A percentile compares a stretch with the other conserved stretches of the same genome.
These are phyloP conservation scores for Cephalophus harveyi DNA, from an alignment of 2,113 vertebrate genomes.

Conservation along the genomic window DNA sequence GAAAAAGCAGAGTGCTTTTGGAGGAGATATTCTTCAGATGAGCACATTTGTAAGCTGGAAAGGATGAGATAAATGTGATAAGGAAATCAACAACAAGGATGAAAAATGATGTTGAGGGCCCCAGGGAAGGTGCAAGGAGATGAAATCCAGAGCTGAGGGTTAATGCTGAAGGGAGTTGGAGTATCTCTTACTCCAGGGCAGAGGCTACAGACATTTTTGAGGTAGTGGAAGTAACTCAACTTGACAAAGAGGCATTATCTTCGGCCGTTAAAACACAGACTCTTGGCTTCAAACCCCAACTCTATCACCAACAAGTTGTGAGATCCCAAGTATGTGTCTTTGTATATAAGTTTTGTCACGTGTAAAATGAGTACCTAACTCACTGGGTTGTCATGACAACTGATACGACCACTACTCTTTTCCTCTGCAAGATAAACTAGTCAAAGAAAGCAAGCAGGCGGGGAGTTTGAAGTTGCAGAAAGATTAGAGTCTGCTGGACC, in stretches of 20 bases:
- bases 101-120: not conserved
- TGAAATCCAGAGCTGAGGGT: not conserved
- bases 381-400: not conserved
- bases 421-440: not conserved
- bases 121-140: not conserved
- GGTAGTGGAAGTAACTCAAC: not conserved
- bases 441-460: not conserved
- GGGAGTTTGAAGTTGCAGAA: not conserved
- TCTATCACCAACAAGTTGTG: not conserved
- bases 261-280: not conserved
- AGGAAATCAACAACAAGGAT: not conserved
- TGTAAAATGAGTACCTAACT: not conserved
- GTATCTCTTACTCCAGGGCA: not conserved
- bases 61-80: not conserved
- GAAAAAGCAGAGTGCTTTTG: not conserved
- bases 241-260: not conserved
- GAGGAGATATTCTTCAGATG: not conserved
- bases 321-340: not conserved
- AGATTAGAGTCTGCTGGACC: not conserved
- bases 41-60: not conserved
- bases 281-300: not conserved
- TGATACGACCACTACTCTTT: not conserved
- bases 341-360: not conserved
- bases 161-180: not conserved
- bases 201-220: not conserved